phyloP scores from a whole-genome alignment of 1,140 invertebrate genomes.

The Drosophila suzukii region DNA sequence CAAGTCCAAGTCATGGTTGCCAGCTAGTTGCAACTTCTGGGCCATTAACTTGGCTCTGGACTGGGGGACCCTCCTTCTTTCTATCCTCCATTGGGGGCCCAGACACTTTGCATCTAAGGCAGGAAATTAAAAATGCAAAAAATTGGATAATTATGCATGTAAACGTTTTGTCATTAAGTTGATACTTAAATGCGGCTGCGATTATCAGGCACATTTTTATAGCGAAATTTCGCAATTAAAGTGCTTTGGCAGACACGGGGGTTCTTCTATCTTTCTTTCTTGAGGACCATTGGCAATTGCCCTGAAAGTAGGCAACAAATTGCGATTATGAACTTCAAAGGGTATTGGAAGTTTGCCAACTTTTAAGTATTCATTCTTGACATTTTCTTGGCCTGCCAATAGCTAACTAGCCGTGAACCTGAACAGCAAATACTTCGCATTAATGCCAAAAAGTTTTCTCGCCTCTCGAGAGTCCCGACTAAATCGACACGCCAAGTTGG shows the following conservation, averaged over 20 bases:
- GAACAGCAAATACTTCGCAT: conserved; percentile 18
- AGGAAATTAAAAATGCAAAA: conserved; percentile 71
- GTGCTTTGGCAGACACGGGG: not conserved
- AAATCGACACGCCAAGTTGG: conserved; percentile 31
- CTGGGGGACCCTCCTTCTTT: not conserved
- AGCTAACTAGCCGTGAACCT: conserved; percentile 35
- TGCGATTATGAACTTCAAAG: conserved; percentile 18
- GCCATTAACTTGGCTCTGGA: conserved; percentile 43
- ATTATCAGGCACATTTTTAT: conserved; percentile 56
- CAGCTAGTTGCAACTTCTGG: conserved; percentile 31
- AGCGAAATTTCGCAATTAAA: conserved; percentile 22
- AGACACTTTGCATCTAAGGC: conserved; percentile 32
- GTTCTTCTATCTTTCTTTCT: not conserved
- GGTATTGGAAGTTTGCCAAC: not conserved
- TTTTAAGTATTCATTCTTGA: conserved; percentile 7
- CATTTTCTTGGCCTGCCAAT: conserved; percentile 25
- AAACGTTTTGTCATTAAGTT: conserved; percentile 74
- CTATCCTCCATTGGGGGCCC: conserved; percentile 4
- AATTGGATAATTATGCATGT: conserved; percentile 67
- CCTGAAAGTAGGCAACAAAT: not conserved
- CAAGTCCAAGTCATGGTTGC: conserved; percentile 35
- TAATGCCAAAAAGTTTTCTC: conserved; percentile 39
- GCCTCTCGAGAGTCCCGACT: conserved; percentile 4
- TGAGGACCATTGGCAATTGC: not conserved
- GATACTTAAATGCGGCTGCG: conserved; percentile 58